Evolutionary conservation across 2,888 invertebrate species (phyloP).

Genomic region (Rotaria macrura): DNA sequence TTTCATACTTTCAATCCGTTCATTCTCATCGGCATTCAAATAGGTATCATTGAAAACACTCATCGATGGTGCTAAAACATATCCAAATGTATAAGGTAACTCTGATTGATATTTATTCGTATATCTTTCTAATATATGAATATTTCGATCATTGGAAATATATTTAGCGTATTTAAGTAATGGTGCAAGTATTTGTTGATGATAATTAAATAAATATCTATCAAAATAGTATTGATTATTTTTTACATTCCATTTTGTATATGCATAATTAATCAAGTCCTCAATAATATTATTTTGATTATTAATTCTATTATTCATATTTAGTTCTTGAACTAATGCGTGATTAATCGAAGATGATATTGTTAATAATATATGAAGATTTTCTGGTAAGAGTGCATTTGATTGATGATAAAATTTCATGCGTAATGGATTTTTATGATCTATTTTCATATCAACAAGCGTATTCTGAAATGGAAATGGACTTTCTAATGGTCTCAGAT

Average conservation of each 20-base stretch:
- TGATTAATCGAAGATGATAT: neutral
- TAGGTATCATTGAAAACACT: slow-evolving; percentile 7
- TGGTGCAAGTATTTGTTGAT: slow-evolving; percentile 4
- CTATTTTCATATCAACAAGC: neutral
- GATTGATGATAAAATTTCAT: neutral
- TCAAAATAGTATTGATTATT: neutral
- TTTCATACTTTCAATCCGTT: neutral
- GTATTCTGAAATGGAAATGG: neutral
- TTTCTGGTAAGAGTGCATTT: slow-evolving; percentile 9
- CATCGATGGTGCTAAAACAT: slow-evolving; percentile 14
- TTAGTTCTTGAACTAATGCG: neutral
- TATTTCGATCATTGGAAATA: neutral
- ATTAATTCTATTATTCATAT: neutral
- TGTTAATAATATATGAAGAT: neutral
- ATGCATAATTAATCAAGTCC: neutral
- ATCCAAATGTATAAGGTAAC: slow-evolving; percentile 9
- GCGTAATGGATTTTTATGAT: neutral
- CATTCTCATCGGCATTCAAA: neutral
- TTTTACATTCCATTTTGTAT: neutral
- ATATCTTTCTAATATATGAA: neutral
- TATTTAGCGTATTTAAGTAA: neutral
- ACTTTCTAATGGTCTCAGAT: neutral
- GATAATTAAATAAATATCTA: neutral
- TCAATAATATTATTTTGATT: neutral
- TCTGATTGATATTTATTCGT: neutral